A percentile compares a stretch with the other conserved stretches of the same genome.
Conservation (phyloP, 2,797 vertebrate genomes). For the Steatocranus sp. region DNA sequence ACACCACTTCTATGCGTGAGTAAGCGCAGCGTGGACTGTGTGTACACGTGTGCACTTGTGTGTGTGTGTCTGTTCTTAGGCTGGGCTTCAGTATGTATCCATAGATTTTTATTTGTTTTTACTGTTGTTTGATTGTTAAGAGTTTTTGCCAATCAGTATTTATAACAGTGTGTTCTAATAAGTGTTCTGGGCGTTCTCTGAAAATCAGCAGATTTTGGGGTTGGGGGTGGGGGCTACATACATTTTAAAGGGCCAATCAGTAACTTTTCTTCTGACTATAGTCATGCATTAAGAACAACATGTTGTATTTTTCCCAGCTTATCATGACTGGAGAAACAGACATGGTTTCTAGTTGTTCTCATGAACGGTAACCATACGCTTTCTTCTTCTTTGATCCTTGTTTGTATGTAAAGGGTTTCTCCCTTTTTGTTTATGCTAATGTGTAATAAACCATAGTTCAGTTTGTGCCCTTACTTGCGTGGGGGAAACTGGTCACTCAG, state of each 20-base stretch:
- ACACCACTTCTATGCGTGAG: slow-evolving; percentile 52
- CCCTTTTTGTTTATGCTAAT: background rate
- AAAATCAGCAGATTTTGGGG: background rate
- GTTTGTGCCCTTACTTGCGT: slow-evolving; percentile 83
- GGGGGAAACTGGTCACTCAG: slow-evolving; percentile 94
- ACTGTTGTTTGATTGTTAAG: background rate
- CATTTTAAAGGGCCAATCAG: background rate
- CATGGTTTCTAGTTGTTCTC: background rate
- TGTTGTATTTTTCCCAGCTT: background rate
- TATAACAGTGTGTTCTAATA: background rate
- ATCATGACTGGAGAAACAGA: background rate
- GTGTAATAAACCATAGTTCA: background rate
- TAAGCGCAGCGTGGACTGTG: slow-evolving; percentile 42
- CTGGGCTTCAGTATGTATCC: background rate
- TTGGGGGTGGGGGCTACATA: too few relatives aligned
- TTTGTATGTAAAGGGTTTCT: background rate
- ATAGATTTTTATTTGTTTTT: background rate
- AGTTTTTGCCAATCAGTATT: background rate
- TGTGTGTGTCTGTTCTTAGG: background rate
- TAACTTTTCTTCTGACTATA: background rate
- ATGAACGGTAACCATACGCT: background rate
- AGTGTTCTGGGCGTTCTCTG: background rate
- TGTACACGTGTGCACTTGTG: background rate
- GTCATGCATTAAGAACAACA: background rate
- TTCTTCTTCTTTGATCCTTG: background rate